Percentiles rank a stretch among this genome's conserved stretches.
Conservation (phyloP, 2,113 vertebrate species). For the Brachypteracias leptosomus region DNA sequence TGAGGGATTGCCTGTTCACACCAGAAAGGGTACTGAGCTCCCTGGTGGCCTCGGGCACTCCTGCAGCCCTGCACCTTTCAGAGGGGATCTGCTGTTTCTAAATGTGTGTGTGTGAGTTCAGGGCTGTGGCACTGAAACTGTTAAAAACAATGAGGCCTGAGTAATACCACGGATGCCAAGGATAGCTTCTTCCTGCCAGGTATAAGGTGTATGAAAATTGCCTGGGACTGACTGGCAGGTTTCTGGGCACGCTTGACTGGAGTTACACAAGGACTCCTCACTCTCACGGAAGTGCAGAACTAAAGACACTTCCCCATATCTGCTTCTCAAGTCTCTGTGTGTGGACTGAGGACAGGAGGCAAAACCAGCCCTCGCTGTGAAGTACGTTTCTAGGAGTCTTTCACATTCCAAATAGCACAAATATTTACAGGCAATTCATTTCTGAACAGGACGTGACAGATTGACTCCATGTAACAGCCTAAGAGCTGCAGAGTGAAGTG, state of each 20-base stretch:
- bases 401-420: background rate
- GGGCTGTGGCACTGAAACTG: background rate
- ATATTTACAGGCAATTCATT: background rate
- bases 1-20: background rate
- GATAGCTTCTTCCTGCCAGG: background rate
- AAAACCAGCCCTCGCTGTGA: background rate
- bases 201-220: background rate
- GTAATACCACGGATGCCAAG: background rate
- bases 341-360: background rate
- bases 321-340: background rate
- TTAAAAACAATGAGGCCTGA: background rate
- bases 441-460: background rate
- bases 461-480: background rate
- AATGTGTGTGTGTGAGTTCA: background rate
- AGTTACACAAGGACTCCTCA: background rate
- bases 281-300: background rate
- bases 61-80: background rate
- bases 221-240: background rate
- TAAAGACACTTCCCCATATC: background rate
- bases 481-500: background rate
- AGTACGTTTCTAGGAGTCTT: background rate
- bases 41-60: accelerated
- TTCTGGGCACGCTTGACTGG: background rate
- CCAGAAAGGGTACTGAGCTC: background rate
- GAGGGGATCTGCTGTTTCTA: background rate